Evolutionary conservation across 2,888 invertebrate species (phyloP), one percentile per base, ranked within the genome.

Genomic region (Scrobipalpa costella): DNA sequence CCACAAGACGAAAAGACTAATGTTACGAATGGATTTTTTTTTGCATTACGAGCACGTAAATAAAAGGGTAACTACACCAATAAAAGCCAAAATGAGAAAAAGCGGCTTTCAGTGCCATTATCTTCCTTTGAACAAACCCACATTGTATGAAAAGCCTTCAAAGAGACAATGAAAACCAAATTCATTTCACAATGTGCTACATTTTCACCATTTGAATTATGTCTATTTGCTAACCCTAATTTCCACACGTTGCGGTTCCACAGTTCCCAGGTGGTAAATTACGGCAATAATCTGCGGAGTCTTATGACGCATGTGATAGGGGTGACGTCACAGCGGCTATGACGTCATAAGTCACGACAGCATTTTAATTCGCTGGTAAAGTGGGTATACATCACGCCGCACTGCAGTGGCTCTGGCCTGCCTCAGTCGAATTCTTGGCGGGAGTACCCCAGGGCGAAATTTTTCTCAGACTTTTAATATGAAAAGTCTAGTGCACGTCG

Each of bases 291-390:
- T 17, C 36, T 17, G 19, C 17, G 52, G 47, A 21, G 47, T 21
- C 49, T 57, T 64, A 34, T 49, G 49, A 50, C 49, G 49, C 13
- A 60, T 55, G 57, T 64, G 40, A 40, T 59, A 61, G 33, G 55
- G 44, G 50, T 65, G 65, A 60, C 34, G 49, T 49, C 50, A 62
- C 63, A 55, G 59, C 69, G 67, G 73, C 5, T 27, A 27, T 27
- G 27, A 27, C 27, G 27, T 27, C 27, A 27, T 27, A 27, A 27
- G 27, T 27, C 27, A 27, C 27, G 27, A 27, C 27, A 2, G 76
- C 76, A 79, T 81, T 83, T 83, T 83, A 83, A 83, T 83, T 84
- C 75, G 76, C 74, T 76, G 77, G 78, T 79, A 83, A 80, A 79
- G 79, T 73, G 79, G 71, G 75, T 78, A 80, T 84, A 75, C 74